These are phyloP conservation scores for Tetrapedia diversipes DNA, from an alignment of 2,888 invertebrate genomes.

Conservation along the genomic window DNA sequence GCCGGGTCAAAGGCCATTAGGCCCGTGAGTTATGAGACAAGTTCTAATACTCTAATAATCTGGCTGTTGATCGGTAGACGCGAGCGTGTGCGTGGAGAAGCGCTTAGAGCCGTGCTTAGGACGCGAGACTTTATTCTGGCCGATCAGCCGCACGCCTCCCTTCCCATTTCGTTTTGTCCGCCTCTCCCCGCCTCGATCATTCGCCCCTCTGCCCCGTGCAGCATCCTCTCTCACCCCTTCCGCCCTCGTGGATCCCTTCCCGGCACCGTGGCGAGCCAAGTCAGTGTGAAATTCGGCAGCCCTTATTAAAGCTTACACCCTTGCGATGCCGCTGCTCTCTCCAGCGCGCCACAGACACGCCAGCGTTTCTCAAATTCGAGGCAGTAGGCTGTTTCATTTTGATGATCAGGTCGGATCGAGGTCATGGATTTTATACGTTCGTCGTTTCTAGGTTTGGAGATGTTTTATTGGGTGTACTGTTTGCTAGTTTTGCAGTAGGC, in stretches of 20 bases:
- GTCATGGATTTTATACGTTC: too few species aligned
- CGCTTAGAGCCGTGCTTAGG: conserved; percentile 47
- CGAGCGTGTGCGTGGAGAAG: conserved; percentile 52
- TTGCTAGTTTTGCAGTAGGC: too few species aligned
- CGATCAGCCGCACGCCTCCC: conserved; percentile 79
- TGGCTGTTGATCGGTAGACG: conserved; percentile 77
- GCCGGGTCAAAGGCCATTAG: conserved; percentile 77
- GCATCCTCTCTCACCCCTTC: conserved; percentile 48
- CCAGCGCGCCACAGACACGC: conserved; percentile 6
- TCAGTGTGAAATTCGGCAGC: conserved; percentile 82
- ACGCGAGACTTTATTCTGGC: conserved; percentile 77
- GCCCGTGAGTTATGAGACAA: conserved; percentile 81
- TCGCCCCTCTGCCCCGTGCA: conserved; percentile 48
- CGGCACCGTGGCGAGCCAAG: conserved; percentile 71
- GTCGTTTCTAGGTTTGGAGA: too few species aligned
- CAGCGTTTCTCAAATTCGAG: conserved; percentile 50
- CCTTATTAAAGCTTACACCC: conserved; percentile 81
- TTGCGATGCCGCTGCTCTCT: conserved; percentile 47
- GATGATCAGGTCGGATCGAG: too few species aligned
- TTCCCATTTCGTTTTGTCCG: conserved; percentile 62
- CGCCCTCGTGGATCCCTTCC: conserved; percentile 38
- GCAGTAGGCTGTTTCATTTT: too few species aligned
- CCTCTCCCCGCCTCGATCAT: conserved; percentile 49
- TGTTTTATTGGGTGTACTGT: too few species aligned
- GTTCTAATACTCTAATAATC: conserved; percentile 82